Base-by-base conservation (phyloP, 92 coral and sea anemone genomes). In the Plumapathes pennacea region DNA sequence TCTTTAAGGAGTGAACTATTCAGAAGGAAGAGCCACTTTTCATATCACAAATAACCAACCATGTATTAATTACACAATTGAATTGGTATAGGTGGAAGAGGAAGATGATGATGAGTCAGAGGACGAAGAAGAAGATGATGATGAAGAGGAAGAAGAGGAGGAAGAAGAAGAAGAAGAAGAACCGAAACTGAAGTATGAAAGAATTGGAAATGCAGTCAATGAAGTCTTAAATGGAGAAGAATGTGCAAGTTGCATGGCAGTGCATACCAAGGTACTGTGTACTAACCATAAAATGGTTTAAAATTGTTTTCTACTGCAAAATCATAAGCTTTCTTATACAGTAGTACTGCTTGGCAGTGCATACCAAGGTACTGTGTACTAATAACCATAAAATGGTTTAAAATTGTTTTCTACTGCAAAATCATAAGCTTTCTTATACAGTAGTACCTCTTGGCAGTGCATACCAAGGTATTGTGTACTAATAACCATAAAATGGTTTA, bases 331-430 rank as follows among this genome's bases (percentile, higher is more conserved):
- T n/a, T n/a, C n/a, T n/a, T n/a, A n/a, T n/a, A n/a, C n/a, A n/a
- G n/a, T n/a, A n/a, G n/a, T n/a, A n/a, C n/a, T 92, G 98, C 51
- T 88, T 92, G 98, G 98, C 98, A 45, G 98, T 92, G 2, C 98
- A 92, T 53, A 66, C 96, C 9, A 92, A 92, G 98, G 98, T 91
- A 49, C 17, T 17, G 4, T n/a, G n/a, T n/a, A n/a, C n/a, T n/a
- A n/a, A n/a, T n/a, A n/a, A n/a, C n/a, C n/a, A n/a, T n/a, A n/a
- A n/a, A n/a, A n/a, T n/a, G n/a, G n/a, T n/a, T n/a, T n/a, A n/a
- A n/a, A n/a, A n/a, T n/a, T n/a, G n/a, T n/a, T n/a, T n/a, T n/a
- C n/a, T n/a, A n/a, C n/a, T n/a, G n/a, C n/a, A n/a, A n/a, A n/a
- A n/a, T n/a, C n/a, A n/a, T n/a, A n/a, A n/a, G n/a, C n/a, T n/a